Evolutionary conservation across 2,797 vertebrate species (phyloP).

Genomic region (Pristis pectinata): DNA sequence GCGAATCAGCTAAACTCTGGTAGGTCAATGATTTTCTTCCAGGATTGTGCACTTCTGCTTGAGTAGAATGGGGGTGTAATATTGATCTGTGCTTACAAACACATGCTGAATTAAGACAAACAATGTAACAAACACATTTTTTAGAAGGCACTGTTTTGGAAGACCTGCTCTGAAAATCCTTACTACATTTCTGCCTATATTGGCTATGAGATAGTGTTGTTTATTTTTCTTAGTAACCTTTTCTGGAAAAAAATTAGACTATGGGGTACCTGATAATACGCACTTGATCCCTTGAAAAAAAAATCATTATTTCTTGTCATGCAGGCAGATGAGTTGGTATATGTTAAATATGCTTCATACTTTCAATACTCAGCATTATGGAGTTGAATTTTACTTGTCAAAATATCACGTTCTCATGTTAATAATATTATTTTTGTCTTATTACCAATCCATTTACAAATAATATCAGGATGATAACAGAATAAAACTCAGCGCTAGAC

Average conservation of each 20-base stretch:
- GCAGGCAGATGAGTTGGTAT: neutral
- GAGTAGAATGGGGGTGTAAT: neutral
- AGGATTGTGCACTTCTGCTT: neutral
- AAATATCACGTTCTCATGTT: neutral
- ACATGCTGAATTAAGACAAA: neutral
- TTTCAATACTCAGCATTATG: neutral
- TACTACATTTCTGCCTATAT: neutral
- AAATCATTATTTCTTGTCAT: neutral
- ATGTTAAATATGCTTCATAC: neutral
- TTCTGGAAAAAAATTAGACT: neutral
- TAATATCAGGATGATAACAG: neutral
- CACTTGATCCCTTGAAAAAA: neutral
- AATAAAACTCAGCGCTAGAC: neutral
- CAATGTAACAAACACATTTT: neutral
- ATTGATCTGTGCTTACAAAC: neutral
- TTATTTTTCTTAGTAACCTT: neutral
- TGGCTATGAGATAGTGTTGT: neutral
- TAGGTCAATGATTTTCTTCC: no score
- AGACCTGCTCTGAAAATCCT: neutral
- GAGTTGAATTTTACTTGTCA: neutral
- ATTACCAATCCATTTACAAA: neutral
- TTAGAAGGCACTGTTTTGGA: neutral
- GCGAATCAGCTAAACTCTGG: neutral
- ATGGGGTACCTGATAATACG: neutral
- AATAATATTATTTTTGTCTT: neutral